phyloP scores from a whole-genome alignment of 2,797 vertebrate species.

The Lithobates pipiens region DNA sequence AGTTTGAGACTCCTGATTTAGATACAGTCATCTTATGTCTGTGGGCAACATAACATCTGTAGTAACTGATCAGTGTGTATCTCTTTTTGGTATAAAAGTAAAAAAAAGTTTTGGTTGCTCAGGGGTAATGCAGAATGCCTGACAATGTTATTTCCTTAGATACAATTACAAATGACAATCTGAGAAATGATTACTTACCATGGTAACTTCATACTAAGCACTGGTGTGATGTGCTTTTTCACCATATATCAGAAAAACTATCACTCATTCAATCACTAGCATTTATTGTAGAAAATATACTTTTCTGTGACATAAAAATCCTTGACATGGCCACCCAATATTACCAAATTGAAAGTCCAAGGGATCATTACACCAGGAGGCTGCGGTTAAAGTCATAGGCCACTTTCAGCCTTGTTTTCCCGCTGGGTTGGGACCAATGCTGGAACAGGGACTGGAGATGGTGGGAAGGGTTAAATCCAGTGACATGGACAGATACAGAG shows the following conservation, averaged over 20 bases:
- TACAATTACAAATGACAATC: too few species aligned
- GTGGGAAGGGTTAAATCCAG: constrained; percentile 50
- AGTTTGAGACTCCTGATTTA: too few species aligned
- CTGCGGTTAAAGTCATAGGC: constrained; percentile 55
- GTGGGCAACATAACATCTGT: too few species aligned
- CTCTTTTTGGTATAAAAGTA: too few species aligned
- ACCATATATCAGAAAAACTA: not conserved
- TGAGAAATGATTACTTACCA: not conserved
- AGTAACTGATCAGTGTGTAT: too few species aligned
- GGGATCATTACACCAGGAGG: constrained; percentile 28
- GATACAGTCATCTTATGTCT: too few species aligned
- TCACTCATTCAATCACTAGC: constrained; percentile 30
- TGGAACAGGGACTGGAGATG: constrained; percentile 57
- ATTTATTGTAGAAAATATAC: constrained; percentile 62
- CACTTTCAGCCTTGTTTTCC: constrained; percentile 48
- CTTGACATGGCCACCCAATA: not conserved
- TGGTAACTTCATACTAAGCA: not conserved
- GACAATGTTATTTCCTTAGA: too few species aligned
- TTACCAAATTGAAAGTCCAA: constrained; percentile 39
- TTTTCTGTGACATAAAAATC: constrained; percentile 57
- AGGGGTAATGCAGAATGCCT: too few species aligned
- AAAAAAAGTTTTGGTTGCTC: too few species aligned
- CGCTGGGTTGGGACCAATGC: constrained; percentile 50
- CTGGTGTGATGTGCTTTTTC: not conserved
- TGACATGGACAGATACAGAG: constrained; percentile 53